A percentile compares a stretch with the other conserved stretches of the same genome.
Evolutionary conservation across 2,797 vertebrate genomes (phyloP).

Genomic region (Manis javanica): DNA sequence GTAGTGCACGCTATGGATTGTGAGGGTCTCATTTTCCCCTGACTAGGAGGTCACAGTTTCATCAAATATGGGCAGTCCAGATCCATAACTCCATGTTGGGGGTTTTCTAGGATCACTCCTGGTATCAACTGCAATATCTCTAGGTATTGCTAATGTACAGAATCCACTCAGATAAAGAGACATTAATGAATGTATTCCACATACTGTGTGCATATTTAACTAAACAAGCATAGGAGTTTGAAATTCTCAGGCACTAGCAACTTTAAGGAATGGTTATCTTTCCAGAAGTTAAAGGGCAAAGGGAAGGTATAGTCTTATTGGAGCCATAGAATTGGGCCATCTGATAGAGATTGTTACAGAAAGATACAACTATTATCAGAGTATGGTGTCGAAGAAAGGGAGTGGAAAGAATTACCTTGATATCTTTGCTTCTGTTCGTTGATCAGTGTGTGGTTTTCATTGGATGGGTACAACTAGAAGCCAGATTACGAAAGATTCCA

Average conservation of each 20-base stretch:
- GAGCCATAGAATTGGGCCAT: neutral
- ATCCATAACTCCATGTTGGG: neutral
- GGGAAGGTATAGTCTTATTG: neutral
- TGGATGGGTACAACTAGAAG: neutral
- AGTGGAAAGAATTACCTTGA: neutral
- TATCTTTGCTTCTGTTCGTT: neutral
- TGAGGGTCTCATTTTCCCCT: neutral
- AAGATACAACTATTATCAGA: neutral
- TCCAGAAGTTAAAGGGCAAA: neutral
- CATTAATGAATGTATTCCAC: neutral
- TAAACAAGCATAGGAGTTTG: neutral
- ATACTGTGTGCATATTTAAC: neutral
- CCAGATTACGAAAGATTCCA: neutral
- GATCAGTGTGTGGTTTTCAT: neutral
- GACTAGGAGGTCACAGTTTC: neutral
- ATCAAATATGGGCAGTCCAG: neutral
- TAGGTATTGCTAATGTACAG: neutral
- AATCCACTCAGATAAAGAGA: neutral
- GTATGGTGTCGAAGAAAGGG: neutral
- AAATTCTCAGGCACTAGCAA: neutral
- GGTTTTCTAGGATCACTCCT: neutral
- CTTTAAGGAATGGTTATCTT: neutral
- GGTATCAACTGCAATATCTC: neutral
- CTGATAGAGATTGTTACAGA: neutral
- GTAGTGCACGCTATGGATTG: neutral